phyloP scores from a whole-genome alignment of 2,797 vertebrate species.

The Enteromius anoplus region DNA sequence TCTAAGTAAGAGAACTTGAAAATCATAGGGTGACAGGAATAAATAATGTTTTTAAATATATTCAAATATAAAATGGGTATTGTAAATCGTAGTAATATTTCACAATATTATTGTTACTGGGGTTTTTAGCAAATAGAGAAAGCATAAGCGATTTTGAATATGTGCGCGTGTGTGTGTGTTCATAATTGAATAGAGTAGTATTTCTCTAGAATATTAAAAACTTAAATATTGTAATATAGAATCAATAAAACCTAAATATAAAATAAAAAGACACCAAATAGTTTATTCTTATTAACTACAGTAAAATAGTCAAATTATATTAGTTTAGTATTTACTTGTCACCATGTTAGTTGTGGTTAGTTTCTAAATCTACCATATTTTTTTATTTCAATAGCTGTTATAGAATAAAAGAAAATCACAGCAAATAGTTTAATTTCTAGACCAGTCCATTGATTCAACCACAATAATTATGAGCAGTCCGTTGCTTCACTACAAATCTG shows the following conservation, averaged over 20 bases:
- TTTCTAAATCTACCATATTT: neutral
- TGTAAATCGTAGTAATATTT: neutral
- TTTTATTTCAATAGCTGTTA: neutral
- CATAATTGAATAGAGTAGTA: neutral
- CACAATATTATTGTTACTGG: neutral
- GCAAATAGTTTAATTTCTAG: neutral
- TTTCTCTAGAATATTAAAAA: neutral
- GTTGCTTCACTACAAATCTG: neutral
- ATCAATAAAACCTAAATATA: neutral
- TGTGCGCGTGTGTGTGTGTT: neutral
- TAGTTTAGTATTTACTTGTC: neutral
- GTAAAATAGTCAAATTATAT: neutral
- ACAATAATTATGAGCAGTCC: neutral
- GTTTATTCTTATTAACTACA: neutral
- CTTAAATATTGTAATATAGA: neutral
- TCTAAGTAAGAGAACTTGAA: no score
- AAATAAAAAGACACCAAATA: neutral
- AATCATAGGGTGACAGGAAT: no score
- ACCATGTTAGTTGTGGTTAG: neutral
- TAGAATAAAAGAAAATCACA: neutral
- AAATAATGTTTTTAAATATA: no score
- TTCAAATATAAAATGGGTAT: no score
- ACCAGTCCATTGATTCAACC: neutral
- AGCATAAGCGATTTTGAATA: neutral
- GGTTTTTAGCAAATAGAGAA: neutral